Conservation (phyloP, 2,888 invertebrate genomes). For the Timema cristinae region DNA sequence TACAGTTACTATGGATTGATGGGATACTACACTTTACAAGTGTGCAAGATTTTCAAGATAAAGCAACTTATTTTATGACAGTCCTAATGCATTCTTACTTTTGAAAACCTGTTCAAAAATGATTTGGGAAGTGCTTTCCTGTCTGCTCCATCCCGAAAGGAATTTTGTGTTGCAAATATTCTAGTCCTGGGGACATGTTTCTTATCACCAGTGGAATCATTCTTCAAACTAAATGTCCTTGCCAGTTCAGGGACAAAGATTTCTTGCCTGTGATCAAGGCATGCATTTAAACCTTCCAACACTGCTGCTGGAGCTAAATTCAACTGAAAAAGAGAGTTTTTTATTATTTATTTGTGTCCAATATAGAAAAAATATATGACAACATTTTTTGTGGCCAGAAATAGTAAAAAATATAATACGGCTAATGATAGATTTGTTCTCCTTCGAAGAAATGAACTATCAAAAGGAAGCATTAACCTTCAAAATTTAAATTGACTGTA, state of each 20-base stretch:
- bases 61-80: no score
- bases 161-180: conserved; percentile 98
- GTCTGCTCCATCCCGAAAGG: conserved; percentile 91
- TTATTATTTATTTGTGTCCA: no score
- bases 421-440: no score
- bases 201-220: conserved; percentile 42
- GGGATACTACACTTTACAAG: background rate
- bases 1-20: background rate
- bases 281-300: conserved; percentile 96
- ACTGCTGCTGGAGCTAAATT: conserved; percentile 98
- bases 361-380: no score
- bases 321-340: conserved; percentile 43
- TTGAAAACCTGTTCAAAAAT: conserved; percentile 95
- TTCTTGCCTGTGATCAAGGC: conserved; percentile 95
- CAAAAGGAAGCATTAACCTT: no score
- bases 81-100: conserved; percentile 47
- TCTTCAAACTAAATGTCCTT: conserved; percentile 72
- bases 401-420: no score
- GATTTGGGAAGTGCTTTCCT: conserved; percentile 93
- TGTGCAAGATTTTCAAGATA: no score
- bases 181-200: conserved; percentile 52
- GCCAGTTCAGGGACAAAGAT: conserved; percentile 94
- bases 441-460: no score
- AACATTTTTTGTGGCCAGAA: no score
- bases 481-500: no score